Base-by-base conservation (phyloP, 2,797 vertebrate genomes). In the Sphenodon punctatus region DNA sequence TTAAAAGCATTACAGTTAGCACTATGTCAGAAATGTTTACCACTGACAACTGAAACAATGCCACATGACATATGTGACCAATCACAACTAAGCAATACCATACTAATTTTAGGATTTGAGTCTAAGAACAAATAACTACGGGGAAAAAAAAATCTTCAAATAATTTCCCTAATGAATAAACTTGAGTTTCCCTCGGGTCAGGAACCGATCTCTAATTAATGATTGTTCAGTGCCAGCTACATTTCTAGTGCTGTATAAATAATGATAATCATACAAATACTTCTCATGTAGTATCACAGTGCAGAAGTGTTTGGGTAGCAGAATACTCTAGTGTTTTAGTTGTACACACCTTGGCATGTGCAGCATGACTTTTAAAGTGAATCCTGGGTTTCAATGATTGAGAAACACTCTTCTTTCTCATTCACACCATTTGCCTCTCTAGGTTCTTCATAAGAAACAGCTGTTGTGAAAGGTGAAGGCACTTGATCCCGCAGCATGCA, bases 51-150 rank as follows among this genome's bases (percentile, higher is more conserved):
- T 32, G 38, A 1, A 7, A 11, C 0, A 1, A 64, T 25, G 22
- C 19, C 0, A 2, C 7, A 61, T 15, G 78, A 74, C 8, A 1
- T 13, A 19, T 30, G 17, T 0, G 1, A 25, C 61, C 41, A 12
- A 38, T 19, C 46, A 60, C 2, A 1, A n/a, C 16, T 56, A 25
- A 1, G 0, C 5, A n/a, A 5, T 38, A 19, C 30, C 23, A 32
- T 6, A 2, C 22, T 42, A 14, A 14, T 2, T 59, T n/a, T 27
- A 41, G 27, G 42, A 6, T 9, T 6, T 25, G 45, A 12, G 32
- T 43, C 8, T 25, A 30, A 45, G 65, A 45, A 16, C 65, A 11
- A 5, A 10, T 7, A 51, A 42, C 1, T 0, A 34, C 30, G 22
- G 10, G 13, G 19, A 53, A 53, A 19, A 55, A 53, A 56, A 34